Conservation (phyloP, 1,140 invertebrate genomes). For the Holotrichia oblita region DNA sequence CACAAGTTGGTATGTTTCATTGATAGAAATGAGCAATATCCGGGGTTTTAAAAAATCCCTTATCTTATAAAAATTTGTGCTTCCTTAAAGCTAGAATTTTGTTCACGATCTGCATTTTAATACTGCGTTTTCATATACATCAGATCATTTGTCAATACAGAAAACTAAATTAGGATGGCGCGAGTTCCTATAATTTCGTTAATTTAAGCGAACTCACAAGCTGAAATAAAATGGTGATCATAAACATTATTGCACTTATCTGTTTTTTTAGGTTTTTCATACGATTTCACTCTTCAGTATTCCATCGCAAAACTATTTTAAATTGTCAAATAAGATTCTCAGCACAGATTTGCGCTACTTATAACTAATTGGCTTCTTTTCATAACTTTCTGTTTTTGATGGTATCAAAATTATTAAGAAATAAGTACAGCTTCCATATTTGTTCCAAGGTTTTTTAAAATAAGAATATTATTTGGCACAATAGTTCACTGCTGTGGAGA, state of each 20-base stretch:
- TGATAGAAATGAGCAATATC: background rate
- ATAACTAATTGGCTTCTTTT: background rate
- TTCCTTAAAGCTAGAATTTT: background rate
- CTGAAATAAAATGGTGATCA: too few relatives aligned
- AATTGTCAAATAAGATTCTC: too few relatives aligned
- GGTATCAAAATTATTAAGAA: too few relatives aligned
- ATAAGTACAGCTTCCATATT: too few relatives aligned
- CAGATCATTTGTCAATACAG: background rate
- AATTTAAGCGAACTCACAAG: too few relatives aligned
- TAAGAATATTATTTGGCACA: too few relatives aligned
- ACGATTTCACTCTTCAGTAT: background rate
- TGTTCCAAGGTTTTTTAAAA: too few relatives aligned
- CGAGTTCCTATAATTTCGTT: background rate
- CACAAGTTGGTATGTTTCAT: background rate
- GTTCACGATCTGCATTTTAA: conserved; percentile 7
- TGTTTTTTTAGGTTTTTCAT: background rate
- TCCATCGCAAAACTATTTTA: too few relatives aligned
- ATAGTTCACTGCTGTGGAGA: too few relatives aligned
- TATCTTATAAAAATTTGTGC: conserved; percentile 20
- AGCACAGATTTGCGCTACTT: background rate
- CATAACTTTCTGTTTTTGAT: too few relatives aligned
- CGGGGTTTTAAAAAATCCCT: background rate
- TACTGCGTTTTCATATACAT: background rate
- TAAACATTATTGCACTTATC: too few relatives aligned
- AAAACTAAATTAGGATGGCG: background rate